Evolutionary conservation across 2,888 invertebrate species (phyloP).

Genomic region (Pardosa pseudoannulata): DNA sequence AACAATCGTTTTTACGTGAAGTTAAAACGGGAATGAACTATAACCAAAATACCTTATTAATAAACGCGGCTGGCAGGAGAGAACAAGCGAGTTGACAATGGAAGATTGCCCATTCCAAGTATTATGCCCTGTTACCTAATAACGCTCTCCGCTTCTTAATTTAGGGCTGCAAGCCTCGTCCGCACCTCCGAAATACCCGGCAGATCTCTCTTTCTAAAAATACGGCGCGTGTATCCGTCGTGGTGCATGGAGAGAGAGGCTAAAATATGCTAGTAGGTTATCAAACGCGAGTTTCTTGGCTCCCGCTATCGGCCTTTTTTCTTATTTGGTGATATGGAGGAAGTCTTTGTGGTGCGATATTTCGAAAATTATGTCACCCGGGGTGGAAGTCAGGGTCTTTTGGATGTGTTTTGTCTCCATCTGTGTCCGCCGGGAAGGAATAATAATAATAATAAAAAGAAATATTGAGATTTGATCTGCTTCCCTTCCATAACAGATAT

Average conservation of each 20-base stretch:
- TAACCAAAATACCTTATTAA: too few species aligned
- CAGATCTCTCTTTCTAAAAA: conserved; percentile 3
- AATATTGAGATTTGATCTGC: too few species aligned
- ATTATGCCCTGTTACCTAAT: conserved; percentile 8
- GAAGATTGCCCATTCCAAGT: not conserved
- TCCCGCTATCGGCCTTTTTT: not conserved
- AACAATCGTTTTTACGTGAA: too few species aligned
- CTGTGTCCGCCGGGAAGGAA: too few species aligned
- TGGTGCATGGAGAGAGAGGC: not conserved
- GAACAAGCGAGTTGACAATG: not conserved
- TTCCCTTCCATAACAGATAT: too few species aligned
- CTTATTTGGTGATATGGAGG: not conserved
- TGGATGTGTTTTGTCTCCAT: too few species aligned
- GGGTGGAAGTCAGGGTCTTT: too few species aligned
- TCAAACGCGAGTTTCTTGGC: conserved; percentile 12
- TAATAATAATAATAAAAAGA: too few species aligned
- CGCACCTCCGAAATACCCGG: not conserved
- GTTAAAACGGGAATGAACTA: too few species aligned
- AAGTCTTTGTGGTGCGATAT: too few species aligned
- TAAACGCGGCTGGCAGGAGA: not conserved
- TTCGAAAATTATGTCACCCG: not conserved
- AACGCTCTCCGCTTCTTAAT: conserved; percentile 3
- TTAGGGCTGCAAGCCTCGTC: not conserved
- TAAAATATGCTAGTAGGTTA: conserved; percentile 40
- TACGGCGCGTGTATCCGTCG: conserved; percentile 1